These are phyloP conservation scores for Lepilemur septentrionalis DNA, from an alignment of 2,797 vertebrate species.

Conservation along the genomic window DNA sequence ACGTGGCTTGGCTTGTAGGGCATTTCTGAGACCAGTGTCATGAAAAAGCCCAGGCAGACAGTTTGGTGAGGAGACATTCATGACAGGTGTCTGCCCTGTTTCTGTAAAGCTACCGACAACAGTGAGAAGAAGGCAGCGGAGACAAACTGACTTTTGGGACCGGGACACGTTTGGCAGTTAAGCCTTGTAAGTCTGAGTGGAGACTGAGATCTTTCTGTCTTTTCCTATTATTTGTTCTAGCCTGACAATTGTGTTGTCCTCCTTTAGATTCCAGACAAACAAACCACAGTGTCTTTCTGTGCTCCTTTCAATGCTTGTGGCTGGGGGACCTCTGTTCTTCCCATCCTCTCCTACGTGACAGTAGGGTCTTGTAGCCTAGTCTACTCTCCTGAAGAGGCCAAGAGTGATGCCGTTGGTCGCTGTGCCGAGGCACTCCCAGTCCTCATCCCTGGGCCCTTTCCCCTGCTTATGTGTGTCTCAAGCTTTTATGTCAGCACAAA, in stretches of 20 bases:
- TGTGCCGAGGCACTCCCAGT: not conserved
- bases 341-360: not conserved
- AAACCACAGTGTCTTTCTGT: not conserved
- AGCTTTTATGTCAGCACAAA: not conserved
- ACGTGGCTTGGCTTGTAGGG: not conserved
- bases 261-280: not conserved
- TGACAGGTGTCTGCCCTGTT: slow-evolving; percentile 7
- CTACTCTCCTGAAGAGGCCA: not conserved
- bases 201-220: slow-evolving; percentile 9
- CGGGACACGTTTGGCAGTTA: not conserved
- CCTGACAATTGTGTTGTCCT: not conserved
- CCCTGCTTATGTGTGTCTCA: not conserved
- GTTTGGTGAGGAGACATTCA: not conserved
- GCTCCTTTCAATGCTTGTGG: not conserved
- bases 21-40: not conserved
- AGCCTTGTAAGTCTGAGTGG: slow-evolving; percentile 43
- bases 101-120: slow-evolving; percentile 56
- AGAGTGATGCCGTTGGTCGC: not conserved
- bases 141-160: slow-evolving; percentile 31
- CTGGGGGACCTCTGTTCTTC: not conserved
- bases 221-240: not conserved
- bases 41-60: not conserved
- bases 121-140: not conserved
- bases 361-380: not conserved
- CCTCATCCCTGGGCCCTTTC: not conserved